Conservation (phyloP, 1,140 invertebrate species). For the Neodiprion lecontei region DNA sequence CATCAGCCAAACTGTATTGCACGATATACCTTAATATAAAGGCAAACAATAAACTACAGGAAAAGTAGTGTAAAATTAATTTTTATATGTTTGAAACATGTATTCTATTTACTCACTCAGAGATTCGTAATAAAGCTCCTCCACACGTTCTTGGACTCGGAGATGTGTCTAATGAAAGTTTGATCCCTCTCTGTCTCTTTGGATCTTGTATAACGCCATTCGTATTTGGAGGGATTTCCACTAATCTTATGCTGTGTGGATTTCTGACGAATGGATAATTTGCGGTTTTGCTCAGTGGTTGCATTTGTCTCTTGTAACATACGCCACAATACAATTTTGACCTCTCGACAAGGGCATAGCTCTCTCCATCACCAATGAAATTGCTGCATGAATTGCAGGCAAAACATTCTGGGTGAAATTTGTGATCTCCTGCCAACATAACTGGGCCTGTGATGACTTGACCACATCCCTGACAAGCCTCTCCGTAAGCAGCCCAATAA, state of each 20-base stretch:
- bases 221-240: slow-evolving; percentile 73
- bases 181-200: slow-evolving; percentile 64
- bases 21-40: neutral
- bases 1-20: too few species aligned
- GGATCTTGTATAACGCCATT: slow-evolving; percentile 55
- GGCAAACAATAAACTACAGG: neutral
- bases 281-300: slow-evolving; percentile 67
- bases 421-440: slow-evolving; percentile 93
- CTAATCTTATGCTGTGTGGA: slow-evolving; percentile 80
- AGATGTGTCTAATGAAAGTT: slow-evolving; percentile 65
- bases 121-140: slow-evolving; percentile 64
- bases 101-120: slow-evolving; percentile 62
- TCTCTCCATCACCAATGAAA: slow-evolving; percentile 91
- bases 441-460: slow-evolving; percentile 91
- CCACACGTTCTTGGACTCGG: slow-evolving; percentile 59
- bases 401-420: slow-evolving; percentile 96
- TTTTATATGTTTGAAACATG: too few species aligned
- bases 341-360: slow-evolving; percentile 88
- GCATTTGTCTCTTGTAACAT: slow-evolving; percentile 58
- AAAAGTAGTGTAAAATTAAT: too few species aligned
- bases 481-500: slow-evolving; percentile 88
- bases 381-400: slow-evolving; percentile 81
- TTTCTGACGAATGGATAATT: slow-evolving; percentile 65
- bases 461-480: slow-evolving; percentile 86
- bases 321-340: slow-evolving; percentile 84